These are phyloP conservation scores for Lasioglossum figueresi DNA, from an alignment of 2,888 invertebrate genomes.

Conservation along the genomic window DNA sequence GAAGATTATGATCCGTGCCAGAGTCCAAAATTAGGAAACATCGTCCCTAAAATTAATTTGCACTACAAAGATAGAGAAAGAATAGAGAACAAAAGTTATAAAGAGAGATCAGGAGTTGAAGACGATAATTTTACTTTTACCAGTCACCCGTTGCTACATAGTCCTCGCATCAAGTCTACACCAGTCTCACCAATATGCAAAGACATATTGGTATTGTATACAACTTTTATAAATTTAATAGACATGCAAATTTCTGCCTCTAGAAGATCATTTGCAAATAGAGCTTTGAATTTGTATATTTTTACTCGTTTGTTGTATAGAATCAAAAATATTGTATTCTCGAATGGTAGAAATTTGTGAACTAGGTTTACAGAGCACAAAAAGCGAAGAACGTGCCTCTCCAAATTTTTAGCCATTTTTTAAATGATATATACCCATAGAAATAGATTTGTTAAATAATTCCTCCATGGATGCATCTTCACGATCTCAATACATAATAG, in stretches of 20 bases:
- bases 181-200: slow-evolving; percentile 19
- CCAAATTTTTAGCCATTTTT: no score
- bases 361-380: no score
- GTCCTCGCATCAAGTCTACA: not conserved
- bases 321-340: no score
- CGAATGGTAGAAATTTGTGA: not conserved
- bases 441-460: no score
- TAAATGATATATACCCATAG: no score
- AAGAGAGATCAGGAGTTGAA: slow-evolving; percentile 16
- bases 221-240: slow-evolving; percentile 1
- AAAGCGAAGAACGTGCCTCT: no score
- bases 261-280: no score
- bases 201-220: slow-evolving; percentile 27
- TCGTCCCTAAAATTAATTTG: slow-evolving; percentile 30
- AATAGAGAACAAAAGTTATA: not conserved
- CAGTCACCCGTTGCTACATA: slow-evolving; percentile 9
- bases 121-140: slow-evolving; percentile 4
- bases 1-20: not conserved
- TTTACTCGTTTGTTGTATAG: no score
- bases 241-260: not conserved
- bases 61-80: slow-evolving; percentile 4
- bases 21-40: slow-evolving; percentile 6
- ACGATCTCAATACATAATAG: no score
- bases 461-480: no score
- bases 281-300: not conserved